Evolutionary conservation across 2,113 vertebrate species (phyloP).

Genomic region (Catharus fuscescens): DNA sequence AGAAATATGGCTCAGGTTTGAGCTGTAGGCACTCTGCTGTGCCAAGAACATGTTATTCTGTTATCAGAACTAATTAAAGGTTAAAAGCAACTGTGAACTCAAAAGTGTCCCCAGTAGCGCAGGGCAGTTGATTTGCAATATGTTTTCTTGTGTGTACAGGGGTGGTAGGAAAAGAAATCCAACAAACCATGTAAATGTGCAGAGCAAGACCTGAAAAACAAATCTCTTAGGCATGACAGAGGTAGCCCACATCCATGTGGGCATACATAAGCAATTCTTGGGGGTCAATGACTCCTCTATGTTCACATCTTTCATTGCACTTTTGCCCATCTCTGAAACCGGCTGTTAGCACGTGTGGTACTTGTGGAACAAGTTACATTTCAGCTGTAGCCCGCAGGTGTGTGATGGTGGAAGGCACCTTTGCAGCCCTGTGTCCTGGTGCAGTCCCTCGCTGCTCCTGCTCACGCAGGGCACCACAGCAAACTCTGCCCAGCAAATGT

Average conservation of each 20-base stretch:
- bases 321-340: neutral
- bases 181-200: neutral
- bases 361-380: neutral
- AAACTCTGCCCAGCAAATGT: neutral
- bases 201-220: neutral
- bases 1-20: neutral
- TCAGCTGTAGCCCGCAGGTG: neutral
- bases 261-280: accelerated
- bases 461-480: neutral
- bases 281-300: neutral
- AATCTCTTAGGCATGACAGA: neutral
- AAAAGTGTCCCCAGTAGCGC: neutral
- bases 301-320: neutral
- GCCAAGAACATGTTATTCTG: slow-evolving; percentile 21
- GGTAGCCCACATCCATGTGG: neutral
- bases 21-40: neutral
- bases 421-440: neutral
- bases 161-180: neutral
- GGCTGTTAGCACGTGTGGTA: neutral
- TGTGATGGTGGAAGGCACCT: neutral
- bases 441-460: accelerated
- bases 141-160: neutral
- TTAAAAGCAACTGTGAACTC: slow-evolving; percentile 13
- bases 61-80: slow-evolving; percentile 54
- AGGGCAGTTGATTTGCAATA: neutral